A percentile compares a stretch with the other conserved stretches of the same genome.
Evolutionary conservation across 2,797 vertebrate genomes (phyloP).

Genomic region (Sebastes trivittatus): DNA sequence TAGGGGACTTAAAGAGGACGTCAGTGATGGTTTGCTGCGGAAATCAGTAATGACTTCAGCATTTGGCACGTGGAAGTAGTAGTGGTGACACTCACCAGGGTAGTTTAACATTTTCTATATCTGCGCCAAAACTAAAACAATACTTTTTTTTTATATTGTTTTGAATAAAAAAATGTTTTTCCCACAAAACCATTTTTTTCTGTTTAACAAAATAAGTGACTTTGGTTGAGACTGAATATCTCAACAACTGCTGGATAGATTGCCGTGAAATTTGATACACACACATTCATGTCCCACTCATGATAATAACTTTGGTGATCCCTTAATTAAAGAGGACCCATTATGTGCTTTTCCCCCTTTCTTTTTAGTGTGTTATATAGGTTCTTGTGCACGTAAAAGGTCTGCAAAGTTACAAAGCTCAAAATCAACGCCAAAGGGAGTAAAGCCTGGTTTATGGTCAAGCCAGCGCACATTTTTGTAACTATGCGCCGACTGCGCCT

Average conservation of each 20-base stretch:
- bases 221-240: neutral
- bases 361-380: too few relatives aligned
- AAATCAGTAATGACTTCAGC: slow-evolving; percentile 21
- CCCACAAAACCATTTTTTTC: neutral
- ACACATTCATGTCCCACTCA: too few relatives aligned
- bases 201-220: neutral
- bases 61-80: slow-evolving; percentile 26
- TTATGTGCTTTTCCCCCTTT: too few relatives aligned
- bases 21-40: slow-evolving; percentile 3
- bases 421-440: too few relatives aligned
- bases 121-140: neutral
- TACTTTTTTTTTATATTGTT: neutral
- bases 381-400: too few relatives aligned
- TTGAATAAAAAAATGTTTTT: neutral
- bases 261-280: too few relatives aligned
- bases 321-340: too few relatives aligned
- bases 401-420: too few relatives aligned
- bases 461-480: too few relatives aligned
- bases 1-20: slow-evolving; percentile 28
- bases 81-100: neutral
- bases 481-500: too few relatives aligned
- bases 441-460: too few relatives aligned
- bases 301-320: too few relatives aligned
- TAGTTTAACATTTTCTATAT: neutral
- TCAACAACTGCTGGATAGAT: neutral